Evolutionary conservation across 2,888 invertebrate genomes (phyloP), one percentile per base, ranked within the genome.

Genomic region (Brachylomia viminalis): DNA sequence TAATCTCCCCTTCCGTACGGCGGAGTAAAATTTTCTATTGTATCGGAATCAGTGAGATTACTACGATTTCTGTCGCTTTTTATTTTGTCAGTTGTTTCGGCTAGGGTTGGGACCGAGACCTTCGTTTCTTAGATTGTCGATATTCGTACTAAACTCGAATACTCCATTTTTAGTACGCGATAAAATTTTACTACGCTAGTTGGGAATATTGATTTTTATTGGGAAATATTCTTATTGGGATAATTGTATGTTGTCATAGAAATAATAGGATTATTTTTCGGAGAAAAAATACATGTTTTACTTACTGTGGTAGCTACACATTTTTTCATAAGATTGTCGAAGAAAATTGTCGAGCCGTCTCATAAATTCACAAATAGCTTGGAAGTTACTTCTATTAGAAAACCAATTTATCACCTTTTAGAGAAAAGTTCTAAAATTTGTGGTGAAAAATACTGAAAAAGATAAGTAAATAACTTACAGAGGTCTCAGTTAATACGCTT

Each of bases 151-250:
- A 82, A 83, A 81, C 59, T 79, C 61, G 78, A 85, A 84, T 87
- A 86, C 87, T 89, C 89, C 86, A 80, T 85, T 90, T 90, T 89
- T 89, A 90, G 89, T 61, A 62, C 69, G 59, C 80, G 71, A 89
- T 91, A 90, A 90, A 90, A 87, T 87, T 90, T 90, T 90, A 90
- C 75, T 87, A 75, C 71, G 69, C 45, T 86, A 89, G 88, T 89
- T 87, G 74, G 76, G 83, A 83, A 82, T 86, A 84, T 82, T 84
- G 87, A 83, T 86, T 86, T 89, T 85, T 87, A 86, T 88, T 82
- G 58, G 72, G 72, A 82, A 86, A 85, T 86, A 84, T 86, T 80
- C 78, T 80, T 86, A 86, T 81, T 83, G 75, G 77, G 69, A 79
- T 87, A 87, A 88, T 87, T 88, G 85, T 87, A 82, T 75, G 80